Evolutionary conservation across 2,888 invertebrate genomes (phyloP).

Genomic region (Acronicta psi): DNA sequence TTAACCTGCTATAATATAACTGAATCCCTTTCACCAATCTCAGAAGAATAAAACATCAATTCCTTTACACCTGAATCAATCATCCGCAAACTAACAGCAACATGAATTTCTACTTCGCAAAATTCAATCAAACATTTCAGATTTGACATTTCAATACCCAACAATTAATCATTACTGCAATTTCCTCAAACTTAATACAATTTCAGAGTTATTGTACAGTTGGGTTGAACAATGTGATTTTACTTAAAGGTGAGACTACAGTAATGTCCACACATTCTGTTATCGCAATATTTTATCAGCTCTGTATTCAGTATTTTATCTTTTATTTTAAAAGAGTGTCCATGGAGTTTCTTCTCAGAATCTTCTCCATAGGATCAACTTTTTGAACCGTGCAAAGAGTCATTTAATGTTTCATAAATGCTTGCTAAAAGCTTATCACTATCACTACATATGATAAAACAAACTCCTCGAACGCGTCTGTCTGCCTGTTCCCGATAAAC

Average conservation of each 20-base stretch:
- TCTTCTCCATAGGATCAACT: too few species aligned
- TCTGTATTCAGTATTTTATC: too few species aligned
- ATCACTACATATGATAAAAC: too few species aligned
- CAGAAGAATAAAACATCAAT: neutral
- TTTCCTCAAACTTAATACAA: slow-evolving; percentile 22
- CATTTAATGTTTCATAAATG: too few species aligned
- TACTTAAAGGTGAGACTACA: slow-evolving; percentile 2
- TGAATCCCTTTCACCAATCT: neutral
- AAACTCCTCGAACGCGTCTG: too few species aligned
- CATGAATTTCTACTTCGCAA: neutral
- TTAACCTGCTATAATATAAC: neutral
- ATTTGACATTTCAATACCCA: slow-evolving; percentile 29
- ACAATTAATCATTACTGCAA: slow-evolving; percentile 40
- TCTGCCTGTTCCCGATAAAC: too few species aligned
- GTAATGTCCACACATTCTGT: too few species aligned
- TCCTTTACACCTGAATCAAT: slow-evolving; percentile 1
- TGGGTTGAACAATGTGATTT: slow-evolving; percentile 13
- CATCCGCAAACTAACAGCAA: neutral
- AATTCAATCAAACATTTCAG: slow-evolving; percentile 21
- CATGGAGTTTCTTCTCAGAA: too few species aligned
- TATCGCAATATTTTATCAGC: too few species aligned
- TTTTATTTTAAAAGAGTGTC: too few species aligned
- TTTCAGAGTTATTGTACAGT: slow-evolving; percentile 14
- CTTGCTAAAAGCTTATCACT: too few species aligned
- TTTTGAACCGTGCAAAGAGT: too few species aligned